These are phyloP conservation scores for Chionomys nivalis DNA, from an alignment of 2,113 vertebrate genomes.

Conservation along the genomic window DNA sequence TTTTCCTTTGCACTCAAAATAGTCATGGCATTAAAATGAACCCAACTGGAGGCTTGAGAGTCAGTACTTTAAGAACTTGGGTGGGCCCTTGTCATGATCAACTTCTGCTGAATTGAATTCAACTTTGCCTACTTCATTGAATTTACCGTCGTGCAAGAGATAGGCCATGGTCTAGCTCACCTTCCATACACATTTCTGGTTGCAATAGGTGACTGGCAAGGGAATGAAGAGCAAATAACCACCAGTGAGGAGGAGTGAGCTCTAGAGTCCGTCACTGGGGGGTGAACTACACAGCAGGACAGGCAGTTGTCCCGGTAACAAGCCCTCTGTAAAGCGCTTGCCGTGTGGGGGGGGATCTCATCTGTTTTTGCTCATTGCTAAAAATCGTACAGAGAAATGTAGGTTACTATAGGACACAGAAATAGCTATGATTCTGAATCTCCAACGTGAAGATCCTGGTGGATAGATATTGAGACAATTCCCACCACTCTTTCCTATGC, in stretches of 20 bases:
- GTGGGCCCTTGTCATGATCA: background rate
- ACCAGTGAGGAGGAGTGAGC: rapidly evolving
- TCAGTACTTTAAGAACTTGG: background rate
- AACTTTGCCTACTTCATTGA: background rate
- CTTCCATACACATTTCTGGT: background rate
- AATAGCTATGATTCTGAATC: background rate
- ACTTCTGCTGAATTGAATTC: background rate
- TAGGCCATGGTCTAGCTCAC: background rate
- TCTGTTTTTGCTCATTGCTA: background rate
- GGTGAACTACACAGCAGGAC: too few species aligned
- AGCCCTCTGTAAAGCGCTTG: background rate
- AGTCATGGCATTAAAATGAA: background rate
- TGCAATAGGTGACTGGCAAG: background rate
- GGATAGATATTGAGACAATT: background rate
- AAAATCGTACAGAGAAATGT: background rate
- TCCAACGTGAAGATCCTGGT: background rate
- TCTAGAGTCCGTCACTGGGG: background rate
- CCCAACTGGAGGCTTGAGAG: background rate
- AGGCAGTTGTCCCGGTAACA: too few species aligned
- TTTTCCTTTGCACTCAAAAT: too few species aligned
- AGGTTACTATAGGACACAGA: background rate
- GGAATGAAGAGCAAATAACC: background rate
- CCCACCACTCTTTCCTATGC: rapidly evolving
- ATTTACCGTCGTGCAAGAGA: background rate
- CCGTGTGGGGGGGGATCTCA: rapidly evolving